Conservation (phyloP, 2,888 invertebrate genomes). For the Megalurothrips usitatus region DNA sequence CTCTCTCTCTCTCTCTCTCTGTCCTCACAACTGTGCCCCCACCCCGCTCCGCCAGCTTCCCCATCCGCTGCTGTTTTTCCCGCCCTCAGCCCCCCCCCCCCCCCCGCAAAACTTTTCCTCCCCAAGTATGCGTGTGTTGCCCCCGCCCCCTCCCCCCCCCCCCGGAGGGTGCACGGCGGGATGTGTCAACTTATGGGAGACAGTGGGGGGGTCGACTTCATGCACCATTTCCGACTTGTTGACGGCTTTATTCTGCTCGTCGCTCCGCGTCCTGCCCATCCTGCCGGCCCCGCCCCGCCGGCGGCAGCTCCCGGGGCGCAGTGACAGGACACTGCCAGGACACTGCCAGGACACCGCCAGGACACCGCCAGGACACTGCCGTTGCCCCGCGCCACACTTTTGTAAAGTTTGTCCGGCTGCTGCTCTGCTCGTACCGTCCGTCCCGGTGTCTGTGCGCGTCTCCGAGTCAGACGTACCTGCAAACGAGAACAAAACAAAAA, state of each 20-base stretch:
- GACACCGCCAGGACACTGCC: no score
- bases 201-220: neutral
- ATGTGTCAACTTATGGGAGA: conserved; percentile 17
- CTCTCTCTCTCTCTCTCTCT: neutral
- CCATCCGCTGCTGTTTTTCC: neutral
- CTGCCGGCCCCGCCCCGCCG: neutral
- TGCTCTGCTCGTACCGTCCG: no score
- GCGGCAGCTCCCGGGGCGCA: neutral
- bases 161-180: neutral
- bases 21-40: neutral
- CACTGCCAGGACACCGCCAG: no score
- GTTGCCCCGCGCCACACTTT: no score
- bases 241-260: conserved; percentile 10
- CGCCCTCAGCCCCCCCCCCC: neutral
- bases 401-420: no score
- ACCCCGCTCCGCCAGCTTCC: neutral
- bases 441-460: no score
- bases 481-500: no score
- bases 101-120: neutral
- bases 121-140: neutral
- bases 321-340: neutral
- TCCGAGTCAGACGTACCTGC: no score
- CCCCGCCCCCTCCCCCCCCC: neutral
- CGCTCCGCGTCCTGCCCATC: neutral
- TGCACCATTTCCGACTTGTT: conserved; percentile 13